These are phyloP conservation scores for Parnassius mnemosyne DNA, from an alignment of 2,888 invertebrate genomes.

Conservation along the genomic window DNA sequence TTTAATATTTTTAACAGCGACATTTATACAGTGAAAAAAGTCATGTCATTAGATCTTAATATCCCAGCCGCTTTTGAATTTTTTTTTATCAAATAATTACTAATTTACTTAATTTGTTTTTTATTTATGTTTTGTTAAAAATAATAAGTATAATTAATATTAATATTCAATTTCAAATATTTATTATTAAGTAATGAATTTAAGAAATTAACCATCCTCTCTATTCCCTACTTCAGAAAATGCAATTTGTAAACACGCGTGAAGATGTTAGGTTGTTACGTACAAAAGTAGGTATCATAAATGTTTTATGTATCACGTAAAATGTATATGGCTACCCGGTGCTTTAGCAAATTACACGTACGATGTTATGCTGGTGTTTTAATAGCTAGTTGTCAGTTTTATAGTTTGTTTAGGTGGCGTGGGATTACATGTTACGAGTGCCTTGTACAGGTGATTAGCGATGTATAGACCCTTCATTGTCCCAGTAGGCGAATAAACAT, in stretches of 20 bases:
- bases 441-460: slow-evolving; percentile 23
- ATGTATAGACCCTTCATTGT: slow-evolving; percentile 10
- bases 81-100: too few relatives aligned
- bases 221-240: too few relatives aligned
- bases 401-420: slow-evolving; percentile 27
- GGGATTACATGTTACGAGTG: slow-evolving; percentile 26
- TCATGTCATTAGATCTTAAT: too few relatives aligned
- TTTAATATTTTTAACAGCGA: too few relatives aligned
- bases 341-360: slow-evolving; percentile 26
- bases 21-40: too few relatives aligned
- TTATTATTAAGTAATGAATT: too few relatives aligned
- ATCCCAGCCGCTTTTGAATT: too few relatives aligned
- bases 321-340: slow-evolving; percentile 26
- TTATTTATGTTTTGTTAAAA: too few relatives aligned
- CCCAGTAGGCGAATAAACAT: slow-evolving; percentile 17
- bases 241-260: background rate
- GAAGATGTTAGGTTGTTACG: slow-evolving; percentile 18
- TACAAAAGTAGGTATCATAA: slow-evolving; percentile 23
- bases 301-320: slow-evolving; percentile 28
- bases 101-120: too few relatives aligned
- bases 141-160: too few relatives aligned
- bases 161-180: too few relatives aligned
- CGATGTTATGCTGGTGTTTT: slow-evolving; percentile 23
- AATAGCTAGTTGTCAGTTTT: slow-evolving; percentile 28
- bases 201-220: too few relatives aligned